Percentiles rank a stretch among this genome's conserved stretches.
Conservation (phyloP, 2,888 invertebrate genomes). For the Sminthurinus aureus region DNA sequence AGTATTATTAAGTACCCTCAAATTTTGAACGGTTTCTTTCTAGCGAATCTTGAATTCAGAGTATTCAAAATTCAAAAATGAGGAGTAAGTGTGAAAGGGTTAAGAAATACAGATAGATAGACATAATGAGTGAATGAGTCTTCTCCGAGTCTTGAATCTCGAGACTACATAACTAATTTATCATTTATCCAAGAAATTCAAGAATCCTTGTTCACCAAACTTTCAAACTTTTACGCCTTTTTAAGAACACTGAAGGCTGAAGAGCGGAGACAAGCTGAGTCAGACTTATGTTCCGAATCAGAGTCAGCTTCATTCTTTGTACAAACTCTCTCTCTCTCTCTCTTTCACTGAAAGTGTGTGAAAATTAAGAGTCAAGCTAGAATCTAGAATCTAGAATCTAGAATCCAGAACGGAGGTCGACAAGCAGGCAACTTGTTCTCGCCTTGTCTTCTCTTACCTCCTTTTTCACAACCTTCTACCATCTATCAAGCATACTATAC, state of each 20-base stretch:
- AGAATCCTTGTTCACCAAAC: constrained; percentile 31
- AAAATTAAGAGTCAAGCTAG: neutral
- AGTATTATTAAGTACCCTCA: neutral
- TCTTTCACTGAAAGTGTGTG: neutral
- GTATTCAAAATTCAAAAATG: neutral
- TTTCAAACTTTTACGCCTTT: constrained; percentile 26
- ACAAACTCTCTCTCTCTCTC: constrained; percentile 4
- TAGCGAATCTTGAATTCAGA: constrained; percentile 2
- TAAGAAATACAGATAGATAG: neutral
- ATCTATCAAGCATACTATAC: too few relatives aligned
- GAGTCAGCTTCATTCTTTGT: neutral
- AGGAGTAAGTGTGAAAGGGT: neutral
- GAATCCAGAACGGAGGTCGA: too few relatives aligned
- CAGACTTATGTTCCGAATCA: neutral
- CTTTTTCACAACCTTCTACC: too few relatives aligned
- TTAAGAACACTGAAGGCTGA: neutral
- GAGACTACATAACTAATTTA: constrained; percentile 36
- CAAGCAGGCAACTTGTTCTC: neutral
- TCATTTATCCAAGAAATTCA: constrained; percentile 21
- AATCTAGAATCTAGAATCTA: neutral
- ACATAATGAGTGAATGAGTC: neutral
- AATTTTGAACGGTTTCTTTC: constrained; percentile 28
- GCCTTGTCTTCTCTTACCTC: too few relatives aligned
- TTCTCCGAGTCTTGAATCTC: neutral
- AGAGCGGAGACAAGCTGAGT: neutral